phyloP scores from a whole-genome alignment of 2,888 invertebrate genomes.

The Drosophila longiperda region DNA sequence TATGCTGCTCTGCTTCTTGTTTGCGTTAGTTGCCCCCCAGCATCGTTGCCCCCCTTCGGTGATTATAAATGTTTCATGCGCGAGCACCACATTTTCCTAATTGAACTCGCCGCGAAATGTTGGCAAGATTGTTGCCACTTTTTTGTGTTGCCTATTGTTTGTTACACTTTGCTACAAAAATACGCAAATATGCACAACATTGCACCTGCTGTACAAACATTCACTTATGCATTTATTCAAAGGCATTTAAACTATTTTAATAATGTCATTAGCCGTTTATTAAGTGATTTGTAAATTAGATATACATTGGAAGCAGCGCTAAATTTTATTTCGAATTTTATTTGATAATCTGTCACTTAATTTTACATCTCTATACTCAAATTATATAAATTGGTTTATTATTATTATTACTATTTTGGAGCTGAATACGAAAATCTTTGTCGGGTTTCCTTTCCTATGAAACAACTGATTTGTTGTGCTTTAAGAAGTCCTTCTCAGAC shows the following conservation, averaged over 20 bases:
- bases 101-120: slow-evolving; percentile 62
- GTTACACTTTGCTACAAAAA: slow-evolving; percentile 21
- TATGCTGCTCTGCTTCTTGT: slow-evolving; percentile 67
- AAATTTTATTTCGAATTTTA: background rate
- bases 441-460: background rate
- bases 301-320: background rate
- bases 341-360: background rate
- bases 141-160: slow-evolving; percentile 12
- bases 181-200: slow-evolving; percentile 20
- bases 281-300: slow-evolving; percentile 6
- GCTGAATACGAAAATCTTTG: background rate
- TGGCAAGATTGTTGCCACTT: slow-evolving; percentile 26
- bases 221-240: background rate
- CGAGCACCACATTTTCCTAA: slow-evolving; percentile 57
- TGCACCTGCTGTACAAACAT: slow-evolving; percentile 22
- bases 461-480: background rate
- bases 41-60: slow-evolving; percentile 38
- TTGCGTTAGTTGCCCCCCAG: slow-evolving; percentile 29
- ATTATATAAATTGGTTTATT: background rate
- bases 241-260: slow-evolving; percentile 26
- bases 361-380: background rate
- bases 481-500: background rate
- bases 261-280: slow-evolving; percentile 41
- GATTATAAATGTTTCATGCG: slow-evolving; percentile 61
- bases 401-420: background rate